Percentiles rank a stretch among this genome's conserved stretches.
Evolutionary conservation across 2,797 vertebrate genomes (phyloP).

Genomic region (Sylvilagus floridanus): DNA sequence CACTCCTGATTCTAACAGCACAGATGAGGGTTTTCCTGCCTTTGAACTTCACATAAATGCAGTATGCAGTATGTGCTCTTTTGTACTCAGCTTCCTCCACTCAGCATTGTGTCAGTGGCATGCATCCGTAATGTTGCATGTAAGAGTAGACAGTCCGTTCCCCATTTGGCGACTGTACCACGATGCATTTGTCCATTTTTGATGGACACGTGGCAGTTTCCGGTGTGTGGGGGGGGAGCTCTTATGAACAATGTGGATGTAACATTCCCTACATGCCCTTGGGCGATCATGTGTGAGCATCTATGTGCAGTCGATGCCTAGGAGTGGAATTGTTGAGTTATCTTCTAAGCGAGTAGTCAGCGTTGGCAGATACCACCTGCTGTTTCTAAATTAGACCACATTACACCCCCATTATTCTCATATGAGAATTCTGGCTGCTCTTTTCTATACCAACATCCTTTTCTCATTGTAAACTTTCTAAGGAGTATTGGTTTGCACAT

Average conservation of each 20-base stretch:
- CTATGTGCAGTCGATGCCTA: not conserved
- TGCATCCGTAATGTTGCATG: not conserved
- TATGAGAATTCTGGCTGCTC: not conserved
- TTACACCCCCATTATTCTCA: not conserved
- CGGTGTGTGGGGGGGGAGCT: not conserved
- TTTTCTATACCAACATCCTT: not conserved
- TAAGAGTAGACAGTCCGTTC: not conserved
- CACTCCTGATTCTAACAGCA: not conserved
- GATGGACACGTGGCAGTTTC: not conserved
- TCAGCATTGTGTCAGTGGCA: not conserved
- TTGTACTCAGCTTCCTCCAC: not conserved
- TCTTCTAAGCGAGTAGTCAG: not conserved
- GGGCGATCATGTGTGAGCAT: not conserved
- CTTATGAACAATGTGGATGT: not conserved
- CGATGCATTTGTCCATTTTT: not conserved
- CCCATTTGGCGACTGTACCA: not conserved
- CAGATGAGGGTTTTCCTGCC: not conserved
- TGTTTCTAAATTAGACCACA: not conserved
- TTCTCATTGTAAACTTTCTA: not conserved
- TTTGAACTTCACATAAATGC: not conserved
- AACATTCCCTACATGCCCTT: not conserved
- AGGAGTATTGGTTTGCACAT: not conserved
- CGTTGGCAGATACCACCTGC: not conserved
- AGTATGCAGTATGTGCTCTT: not conserved
- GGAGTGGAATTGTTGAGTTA: not conserved